Percentiles rank a stretch among this genome's conserved stretches.
These are phyloP conservation scores for Sturnira hondurensis DNA, from an alignment of 2,113 vertebrate species.

Conservation along the genomic window DNA sequence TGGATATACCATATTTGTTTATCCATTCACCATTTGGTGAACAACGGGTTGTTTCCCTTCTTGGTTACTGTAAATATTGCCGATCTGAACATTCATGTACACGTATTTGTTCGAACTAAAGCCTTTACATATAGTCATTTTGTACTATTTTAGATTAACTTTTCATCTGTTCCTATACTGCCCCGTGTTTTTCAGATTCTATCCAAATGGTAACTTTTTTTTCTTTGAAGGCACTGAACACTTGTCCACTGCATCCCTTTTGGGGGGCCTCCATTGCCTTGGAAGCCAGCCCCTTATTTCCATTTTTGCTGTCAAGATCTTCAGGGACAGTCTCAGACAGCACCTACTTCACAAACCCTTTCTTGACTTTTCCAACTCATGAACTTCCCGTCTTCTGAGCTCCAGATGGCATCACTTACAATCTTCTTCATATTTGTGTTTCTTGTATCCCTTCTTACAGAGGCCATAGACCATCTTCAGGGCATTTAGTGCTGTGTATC, in stretches of 20 bases:
- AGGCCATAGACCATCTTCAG: not conserved
- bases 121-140: not conserved
- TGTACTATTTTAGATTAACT: not conserved
- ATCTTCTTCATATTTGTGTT: not conserved
- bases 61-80: not conserved
- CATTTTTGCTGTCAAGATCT: not conserved
- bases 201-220: not conserved
- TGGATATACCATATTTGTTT: not conserved
- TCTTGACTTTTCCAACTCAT: not conserved
- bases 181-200: not conserved
- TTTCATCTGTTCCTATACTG: not conserved
- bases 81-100: not conserved
- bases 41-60: not conserved
- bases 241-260: not conserved
- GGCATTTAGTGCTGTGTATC: not conserved
- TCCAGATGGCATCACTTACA: not conserved
- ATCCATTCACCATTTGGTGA: not conserved
- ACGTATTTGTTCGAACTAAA: not conserved
- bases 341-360: not conserved
- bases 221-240: not conserved
- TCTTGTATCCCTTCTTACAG: not conserved
- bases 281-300: not conserved
- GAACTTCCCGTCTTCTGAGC: not conserved
- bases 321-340: not conserved
- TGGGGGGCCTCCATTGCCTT: not conserved